Evolutionary conservation across 2,797 vertebrate genomes (phyloP).

Genomic region (Pangasius mekongensis): DNA sequence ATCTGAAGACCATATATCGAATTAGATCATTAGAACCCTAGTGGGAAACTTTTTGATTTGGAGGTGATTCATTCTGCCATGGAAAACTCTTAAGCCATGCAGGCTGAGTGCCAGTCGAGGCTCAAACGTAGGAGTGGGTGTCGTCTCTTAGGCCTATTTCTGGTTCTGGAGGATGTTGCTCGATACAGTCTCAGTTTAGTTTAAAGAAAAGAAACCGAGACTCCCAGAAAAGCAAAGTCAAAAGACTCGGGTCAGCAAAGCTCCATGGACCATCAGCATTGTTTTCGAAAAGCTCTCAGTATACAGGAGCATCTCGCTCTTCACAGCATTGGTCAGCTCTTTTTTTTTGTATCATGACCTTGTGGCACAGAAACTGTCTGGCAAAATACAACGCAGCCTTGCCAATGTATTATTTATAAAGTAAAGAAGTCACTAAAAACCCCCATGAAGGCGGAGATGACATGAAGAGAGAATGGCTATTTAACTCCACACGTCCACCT

Average conservation of each 20-base stretch:
- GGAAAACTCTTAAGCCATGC: conserved; percentile 16
- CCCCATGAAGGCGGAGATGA: conserved; percentile 9
- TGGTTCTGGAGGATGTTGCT: conserved; percentile 29
- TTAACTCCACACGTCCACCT: conserved; percentile 50
- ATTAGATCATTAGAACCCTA: conserved; percentile 25
- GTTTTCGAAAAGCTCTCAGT: conserved; percentile 26
- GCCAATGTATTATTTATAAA: conserved; percentile 48
- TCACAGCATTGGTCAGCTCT: background rate
- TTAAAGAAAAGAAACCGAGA: conserved; percentile 7
- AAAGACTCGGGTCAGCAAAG: background rate
- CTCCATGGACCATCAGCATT: background rate
- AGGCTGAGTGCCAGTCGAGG: conserved; percentile 27
- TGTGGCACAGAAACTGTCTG: background rate
- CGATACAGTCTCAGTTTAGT: conserved; percentile 2
- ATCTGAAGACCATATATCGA: background rate
- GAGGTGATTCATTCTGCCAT: conserved; percentile 34
- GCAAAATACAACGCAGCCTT: background rate
- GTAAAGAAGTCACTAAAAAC: conserved; percentile 35
- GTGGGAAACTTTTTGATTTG: conserved; percentile 12
- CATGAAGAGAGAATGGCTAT: conserved; percentile 39
- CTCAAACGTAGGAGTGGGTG: conserved; percentile 36
- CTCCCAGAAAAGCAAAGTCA: conserved; percentile 8
- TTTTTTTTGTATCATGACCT: background rate
- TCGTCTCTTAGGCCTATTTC: conserved; percentile 40
- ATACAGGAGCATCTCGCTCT: background rate